These are phyloP conservation scores for Parotocinclus haroldoi DNA, from an alignment of 2,797 vertebrate species.

Conservation along the genomic window DNA sequence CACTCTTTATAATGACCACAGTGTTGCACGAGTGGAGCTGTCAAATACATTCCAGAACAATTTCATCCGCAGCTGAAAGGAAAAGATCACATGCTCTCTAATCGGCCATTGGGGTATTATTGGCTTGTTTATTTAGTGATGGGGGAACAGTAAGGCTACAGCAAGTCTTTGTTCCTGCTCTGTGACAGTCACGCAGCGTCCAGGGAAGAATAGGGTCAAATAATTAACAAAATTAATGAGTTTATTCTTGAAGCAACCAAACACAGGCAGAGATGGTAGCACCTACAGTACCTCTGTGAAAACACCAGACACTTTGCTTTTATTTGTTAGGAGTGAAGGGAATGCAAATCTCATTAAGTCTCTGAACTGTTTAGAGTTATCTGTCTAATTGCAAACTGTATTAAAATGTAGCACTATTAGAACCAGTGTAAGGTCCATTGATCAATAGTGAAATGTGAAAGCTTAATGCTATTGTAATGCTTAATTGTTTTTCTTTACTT, in stretches of 20 bases:
- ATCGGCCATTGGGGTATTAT: slow-evolving; percentile 74
- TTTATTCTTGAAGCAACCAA: slow-evolving; percentile 70
- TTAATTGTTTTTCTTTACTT: slow-evolving; percentile 42
- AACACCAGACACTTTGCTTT: slow-evolving; percentile 36
- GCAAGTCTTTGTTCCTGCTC: slow-evolving; percentile 44
- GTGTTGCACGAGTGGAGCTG: slow-evolving; percentile 59
- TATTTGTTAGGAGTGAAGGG: slow-evolving; percentile 28
- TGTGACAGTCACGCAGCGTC: slow-evolving; percentile 41
- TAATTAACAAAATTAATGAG: slow-evolving; percentile 81
- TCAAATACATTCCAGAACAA: slow-evolving; percentile 77
- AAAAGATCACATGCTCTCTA: slow-evolving; percentile 52
- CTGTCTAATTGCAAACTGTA: slow-evolving; percentile 49
- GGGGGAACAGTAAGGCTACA: slow-evolving; percentile 65
- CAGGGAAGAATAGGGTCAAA: slow-evolving; percentile 72
- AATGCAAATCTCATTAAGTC: slow-evolving; percentile 48
- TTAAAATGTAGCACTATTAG: slow-evolving; percentile 32
- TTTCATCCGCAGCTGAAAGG: slow-evolving; percentile 61
- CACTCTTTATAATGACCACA: slow-evolving; percentile 56
- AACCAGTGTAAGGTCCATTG: slow-evolving; percentile 40
- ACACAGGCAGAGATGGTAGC: slow-evolving; percentile 53
- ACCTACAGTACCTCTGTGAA: slow-evolving; percentile 40
- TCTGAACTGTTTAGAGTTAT: slow-evolving; percentile 43
- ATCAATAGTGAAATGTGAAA: slow-evolving; percentile 42
- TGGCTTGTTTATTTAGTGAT: slow-evolving; percentile 76
- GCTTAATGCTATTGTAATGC: slow-evolving; percentile 31